Evolutionary conservation across 2,888 invertebrate genomes (phyloP).

Genomic region (Lacanobia oleracea): DNA sequence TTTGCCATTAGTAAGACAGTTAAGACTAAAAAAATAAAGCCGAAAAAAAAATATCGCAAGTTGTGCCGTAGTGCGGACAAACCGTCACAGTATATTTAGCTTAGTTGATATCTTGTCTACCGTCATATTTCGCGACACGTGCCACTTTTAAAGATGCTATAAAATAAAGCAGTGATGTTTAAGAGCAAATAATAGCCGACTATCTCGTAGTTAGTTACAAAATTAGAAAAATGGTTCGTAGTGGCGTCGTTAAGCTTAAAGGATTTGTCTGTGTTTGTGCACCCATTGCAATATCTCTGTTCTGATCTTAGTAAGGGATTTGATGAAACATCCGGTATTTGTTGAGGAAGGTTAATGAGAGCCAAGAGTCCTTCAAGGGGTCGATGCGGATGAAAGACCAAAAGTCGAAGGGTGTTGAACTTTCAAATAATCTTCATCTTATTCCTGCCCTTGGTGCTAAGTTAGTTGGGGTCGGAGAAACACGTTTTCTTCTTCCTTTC

Average conservation of each 20-base stretch:
- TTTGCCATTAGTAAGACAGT: no score
- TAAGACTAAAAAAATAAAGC: no score
- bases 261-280: constrained; percentile 40
- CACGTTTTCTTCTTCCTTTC: neutral
- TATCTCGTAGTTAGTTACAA: constrained; percentile 14
- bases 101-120: neutral
- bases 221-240: constrained; percentile 7
- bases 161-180: constrained; percentile 2
- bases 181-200: constrained; percentile 12
- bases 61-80: neutral
- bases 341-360: constrained; percentile 1
- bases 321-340: constrained; percentile 9
- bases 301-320: constrained; percentile 23
- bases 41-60: neutral
- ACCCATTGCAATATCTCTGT: constrained; percentile 12
- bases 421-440: neutral
- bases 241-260: constrained; percentile 22
- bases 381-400: neutral
- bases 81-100: neutral
- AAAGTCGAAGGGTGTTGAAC: neutral
- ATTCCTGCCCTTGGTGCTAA: neutral
- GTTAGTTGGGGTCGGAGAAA: no score
- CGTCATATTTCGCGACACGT: neutral
- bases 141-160: neutral
- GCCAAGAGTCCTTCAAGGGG: neutral